A percentile compares a stretch with the other conserved stretches of the same genome.
These are phyloP conservation scores for Ormia ochracea DNA, from an alignment of 2,888 invertebrate genomes.

Conservation along the genomic window DNA sequence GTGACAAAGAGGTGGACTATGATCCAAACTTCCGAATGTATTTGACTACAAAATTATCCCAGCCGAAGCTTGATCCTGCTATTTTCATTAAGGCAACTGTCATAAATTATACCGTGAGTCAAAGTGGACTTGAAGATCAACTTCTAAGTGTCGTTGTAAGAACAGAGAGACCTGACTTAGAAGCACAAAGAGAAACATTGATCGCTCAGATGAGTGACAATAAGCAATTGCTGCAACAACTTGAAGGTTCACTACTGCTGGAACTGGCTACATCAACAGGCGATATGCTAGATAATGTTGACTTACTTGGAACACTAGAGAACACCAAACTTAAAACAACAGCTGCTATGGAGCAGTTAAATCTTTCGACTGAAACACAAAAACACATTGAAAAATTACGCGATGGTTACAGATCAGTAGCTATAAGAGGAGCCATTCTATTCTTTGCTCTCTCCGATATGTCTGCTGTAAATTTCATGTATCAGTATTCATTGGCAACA, in stretches of 20 bases:
- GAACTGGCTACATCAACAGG: conserved; percentile 92
- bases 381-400: conserved; percentile 88
- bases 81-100: conserved; percentile 92
- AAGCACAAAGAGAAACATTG: conserved; percentile 89
- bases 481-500: conserved; percentile 91
- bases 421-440: conserved; percentile 90
- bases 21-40: conserved; percentile 92
- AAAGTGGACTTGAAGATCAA: conserved; percentile 92
- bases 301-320: conserved; percentile 89
- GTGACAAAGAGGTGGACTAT: conserved; percentile 93
- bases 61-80: conserved; percentile 91
- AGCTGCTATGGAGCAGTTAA: conserved; percentile 89
- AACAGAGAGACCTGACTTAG: conserved; percentile 90
- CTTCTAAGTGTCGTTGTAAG: conserved; percentile 92
- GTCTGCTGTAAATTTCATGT: conserved; percentile 93
- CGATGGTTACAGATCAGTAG: conserved; percentile 90
- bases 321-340: conserved; percentile 91
- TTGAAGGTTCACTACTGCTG: conserved; percentile 90
- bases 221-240: conserved; percentile 87
- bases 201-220: conserved; percentile 91
- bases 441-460: conserved; percentile 94
- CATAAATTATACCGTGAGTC: conserved; percentile 94
- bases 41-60: conserved; percentile 91
- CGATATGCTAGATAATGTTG: conserved; percentile 94
- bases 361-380: conserved; percentile 85